Percentiles rank a stretch among this genome's conserved stretches.
phyloP scores from a whole-genome alignment of 23 tunicate genomes.

The Corella eumyota region DNA sequence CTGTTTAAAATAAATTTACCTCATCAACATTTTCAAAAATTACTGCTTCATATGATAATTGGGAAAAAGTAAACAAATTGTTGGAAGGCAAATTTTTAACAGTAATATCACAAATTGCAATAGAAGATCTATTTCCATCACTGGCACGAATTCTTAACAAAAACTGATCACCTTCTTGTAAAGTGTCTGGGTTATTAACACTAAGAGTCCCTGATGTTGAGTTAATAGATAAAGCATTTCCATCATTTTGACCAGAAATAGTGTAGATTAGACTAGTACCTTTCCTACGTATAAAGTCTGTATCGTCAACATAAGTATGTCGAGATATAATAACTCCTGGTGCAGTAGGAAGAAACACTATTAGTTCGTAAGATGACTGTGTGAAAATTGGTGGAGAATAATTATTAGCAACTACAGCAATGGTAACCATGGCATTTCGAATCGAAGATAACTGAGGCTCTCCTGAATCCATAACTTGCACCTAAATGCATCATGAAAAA shows the following conservation, averaged over 20 bases:
- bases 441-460: slow-evolving; percentile 18
- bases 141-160: slow-evolving; percentile 21
- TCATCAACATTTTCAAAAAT: neutral
- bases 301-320: neutral
- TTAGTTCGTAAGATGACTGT: slow-evolving; percentile 12
- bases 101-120: slow-evolving; percentile 10
- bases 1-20: neutral
- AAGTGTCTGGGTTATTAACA: slow-evolving; percentile 2
- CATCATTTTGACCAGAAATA: slow-evolving; percentile 25
- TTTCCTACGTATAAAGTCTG: neutral
- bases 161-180: slow-evolving; percentile 1
- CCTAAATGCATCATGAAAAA: slow-evolving; percentile 19
- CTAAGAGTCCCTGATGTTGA: slow-evolving; percentile 11
- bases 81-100: neutral
- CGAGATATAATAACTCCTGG: slow-evolving; percentile 21
- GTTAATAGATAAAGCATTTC: slow-evolving; percentile 30
- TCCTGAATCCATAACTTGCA: slow-evolving; percentile 30
- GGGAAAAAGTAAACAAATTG: neutral
- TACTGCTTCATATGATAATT: slow-evolving; percentile 2
- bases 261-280: slow-evolving; percentile 11
- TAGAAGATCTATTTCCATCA: slow-evolving; percentile 20
- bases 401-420: slow-evolving; percentile 3
- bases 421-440: slow-evolving; percentile 18
- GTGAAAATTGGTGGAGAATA: slow-evolving; percentile 21
- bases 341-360: slow-evolving; percentile 24